These are phyloP conservation scores for Nephotettix cincticeps DNA, from an alignment of 1,140 invertebrate genomes.

Conservation along the genomic window DNA sequence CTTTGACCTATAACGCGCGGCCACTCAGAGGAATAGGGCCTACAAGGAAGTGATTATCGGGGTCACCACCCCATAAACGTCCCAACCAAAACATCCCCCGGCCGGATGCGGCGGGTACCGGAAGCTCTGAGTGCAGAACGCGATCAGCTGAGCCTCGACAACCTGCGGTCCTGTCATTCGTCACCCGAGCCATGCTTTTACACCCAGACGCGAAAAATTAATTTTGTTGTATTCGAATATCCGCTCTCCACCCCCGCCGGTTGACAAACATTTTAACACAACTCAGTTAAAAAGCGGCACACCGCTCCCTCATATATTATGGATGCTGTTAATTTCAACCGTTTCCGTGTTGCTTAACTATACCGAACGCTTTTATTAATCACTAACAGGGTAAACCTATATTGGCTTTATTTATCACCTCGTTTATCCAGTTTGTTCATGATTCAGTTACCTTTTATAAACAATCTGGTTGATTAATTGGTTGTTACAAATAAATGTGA, in stretches of 20 bases:
- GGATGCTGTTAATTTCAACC: slow-evolving; percentile 3
- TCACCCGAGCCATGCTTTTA: neutral
- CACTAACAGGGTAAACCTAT: neutral
- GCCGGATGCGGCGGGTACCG: neutral
- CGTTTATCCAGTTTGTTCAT: neutral
- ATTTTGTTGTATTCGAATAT: slow-evolving; percentile 9
- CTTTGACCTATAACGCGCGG: no score
- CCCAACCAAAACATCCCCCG: slow-evolving; percentile 1
- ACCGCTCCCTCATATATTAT: slow-evolving; percentile 12
- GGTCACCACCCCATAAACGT: neutral
- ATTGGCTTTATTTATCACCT: neutral
- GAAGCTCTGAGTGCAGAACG: neutral
- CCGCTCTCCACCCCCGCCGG: neutral
- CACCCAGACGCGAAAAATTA: slow-evolving; percentile 2
- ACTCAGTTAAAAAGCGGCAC: neutral
- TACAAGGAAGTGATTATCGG: no score
- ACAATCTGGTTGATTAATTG: no score
- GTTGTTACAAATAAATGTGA: no score
- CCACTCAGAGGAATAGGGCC: no score
- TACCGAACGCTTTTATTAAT: slow-evolving; percentile 2
- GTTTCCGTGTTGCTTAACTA: neutral
- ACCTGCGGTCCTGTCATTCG: neutral
- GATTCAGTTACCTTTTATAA: no score
- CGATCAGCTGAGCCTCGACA: neutral
- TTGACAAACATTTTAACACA: slow-evolving; percentile 12